A percentile compares a stretch with the other conserved stretches of the same genome.
phyloP scores from a whole-genome alignment of 2,113 vertebrate species.

The Toxotes jaculatrix region DNA sequence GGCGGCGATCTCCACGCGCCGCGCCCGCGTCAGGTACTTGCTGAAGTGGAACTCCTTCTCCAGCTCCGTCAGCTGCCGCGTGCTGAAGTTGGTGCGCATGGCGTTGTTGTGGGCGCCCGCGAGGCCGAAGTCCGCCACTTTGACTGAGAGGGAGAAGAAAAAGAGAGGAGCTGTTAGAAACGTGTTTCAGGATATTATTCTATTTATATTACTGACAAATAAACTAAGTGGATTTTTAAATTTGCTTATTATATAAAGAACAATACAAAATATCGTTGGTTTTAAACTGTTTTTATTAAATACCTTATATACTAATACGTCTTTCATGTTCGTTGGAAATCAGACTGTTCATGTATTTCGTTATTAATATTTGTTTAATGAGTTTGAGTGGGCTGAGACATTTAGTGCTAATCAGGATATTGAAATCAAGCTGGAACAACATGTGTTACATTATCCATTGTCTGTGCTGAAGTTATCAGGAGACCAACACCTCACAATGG shows the following conservation, averaged over 20 bases:
- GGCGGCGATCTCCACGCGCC: slow-evolving; percentile 95
- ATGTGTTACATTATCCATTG: background rate
- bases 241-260: too few species aligned
- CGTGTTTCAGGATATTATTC: background rate
- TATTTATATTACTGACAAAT: background rate
- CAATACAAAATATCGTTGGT: too few species aligned
- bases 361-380: background rate
- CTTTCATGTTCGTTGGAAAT: background rate
- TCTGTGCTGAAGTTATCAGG: background rate
- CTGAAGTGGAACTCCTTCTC: slow-evolving; percentile 99
- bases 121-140: slow-evolving; percentile 87
- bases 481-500: slow-evolving; percentile 13
- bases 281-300: too few species aligned
- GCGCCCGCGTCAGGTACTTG: slow-evolving; percentile 95
- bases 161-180: background rate
- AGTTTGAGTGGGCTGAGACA: too few species aligned
- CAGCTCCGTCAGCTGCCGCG: slow-evolving; percentile 96
- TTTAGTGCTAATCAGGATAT: background rate
- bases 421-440: background rate
- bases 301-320: background rate
- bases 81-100: slow-evolving; percentile 97
- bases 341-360: background rate
- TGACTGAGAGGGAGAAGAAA: slow-evolving; percentile 79
- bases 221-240: too few species aligned
- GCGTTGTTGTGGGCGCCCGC: slow-evolving; percentile 84